Evolutionary conservation across 2,113 vertebrate genomes (phyloP).

Genomic region (Myiagra hebetior): DNA sequence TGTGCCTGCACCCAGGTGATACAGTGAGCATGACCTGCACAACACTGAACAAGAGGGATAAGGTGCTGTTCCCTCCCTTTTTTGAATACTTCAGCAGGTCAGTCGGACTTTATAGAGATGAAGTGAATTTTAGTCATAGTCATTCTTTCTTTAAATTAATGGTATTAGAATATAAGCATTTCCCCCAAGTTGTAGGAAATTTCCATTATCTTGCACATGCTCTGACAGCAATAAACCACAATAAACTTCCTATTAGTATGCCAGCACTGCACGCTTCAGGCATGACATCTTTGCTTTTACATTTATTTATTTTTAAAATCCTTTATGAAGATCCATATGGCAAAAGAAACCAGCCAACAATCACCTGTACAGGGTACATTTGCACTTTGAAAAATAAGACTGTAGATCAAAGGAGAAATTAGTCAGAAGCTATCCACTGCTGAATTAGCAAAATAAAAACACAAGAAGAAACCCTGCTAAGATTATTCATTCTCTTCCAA

Average conservation of each 20-base stretch:
- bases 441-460: background rate
- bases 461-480: background rate
- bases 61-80: background rate
- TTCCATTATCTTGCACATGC: background rate
- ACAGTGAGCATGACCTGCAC: background rate
- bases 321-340: background rate
- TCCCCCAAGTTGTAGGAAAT: background rate
- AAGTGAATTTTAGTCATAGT: background rate
- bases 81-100: background rate
- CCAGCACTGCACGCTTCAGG: background rate
- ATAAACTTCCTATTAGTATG: conserved; percentile 5
- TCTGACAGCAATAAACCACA: conserved; percentile 23
- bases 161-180: background rate
- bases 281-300: conserved; percentile 20
- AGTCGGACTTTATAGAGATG: background rate
- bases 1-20: background rate
- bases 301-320: background rate
- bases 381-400: background rate
- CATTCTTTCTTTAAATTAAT: background rate
- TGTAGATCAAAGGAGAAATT: background rate
- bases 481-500: background rate
- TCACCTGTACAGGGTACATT: background rate
- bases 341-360: background rate
- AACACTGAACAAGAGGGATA: background rate
- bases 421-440: background rate